Percentiles rank a stretch among this genome's conserved stretches.
Conservation (phyloP, 2,888 invertebrate species). For the Amitus sp. region DNA sequence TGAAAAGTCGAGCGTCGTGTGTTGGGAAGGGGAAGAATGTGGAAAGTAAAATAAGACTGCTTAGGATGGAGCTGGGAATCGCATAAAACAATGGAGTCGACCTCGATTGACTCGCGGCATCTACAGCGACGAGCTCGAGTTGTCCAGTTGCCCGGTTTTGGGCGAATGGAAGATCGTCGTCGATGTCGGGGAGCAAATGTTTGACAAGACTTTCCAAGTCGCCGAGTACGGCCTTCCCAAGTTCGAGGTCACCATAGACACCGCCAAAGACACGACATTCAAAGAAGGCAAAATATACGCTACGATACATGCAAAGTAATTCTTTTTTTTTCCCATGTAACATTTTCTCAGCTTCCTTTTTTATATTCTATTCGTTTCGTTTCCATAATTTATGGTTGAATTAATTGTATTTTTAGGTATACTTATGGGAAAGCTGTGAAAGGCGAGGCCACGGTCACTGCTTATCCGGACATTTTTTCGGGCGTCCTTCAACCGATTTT, state of each 20-base stretch:
- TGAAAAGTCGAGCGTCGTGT: neutral
- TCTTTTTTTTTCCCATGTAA: too few relatives aligned
- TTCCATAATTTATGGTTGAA: too few relatives aligned
- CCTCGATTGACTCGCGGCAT: slow-evolving; percentile 78
- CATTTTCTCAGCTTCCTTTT: too few relatives aligned
- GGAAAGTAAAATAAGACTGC: neutral
- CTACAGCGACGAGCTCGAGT: slow-evolving; percentile 77
- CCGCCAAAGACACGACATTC: slow-evolving; percentile 84
- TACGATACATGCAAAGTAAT: slow-evolving; percentile 84
- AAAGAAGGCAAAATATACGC: slow-evolving; percentile 81
- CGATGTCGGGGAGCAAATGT: slow-evolving; percentile 72
- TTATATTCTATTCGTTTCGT: too few relatives aligned
- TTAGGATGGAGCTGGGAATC: slow-evolving; percentile 80
- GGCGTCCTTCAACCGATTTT: slow-evolving; percentile 83
- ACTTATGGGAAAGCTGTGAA: slow-evolving; percentile 87
- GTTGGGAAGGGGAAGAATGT: neutral
- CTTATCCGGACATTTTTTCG: slow-evolving; percentile 85
- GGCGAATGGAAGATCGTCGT: slow-evolving; percentile 89
- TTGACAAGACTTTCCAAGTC: slow-evolving; percentile 80
- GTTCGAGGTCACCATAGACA: slow-evolving; percentile 87
- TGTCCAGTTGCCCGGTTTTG: slow-evolving; percentile 85
- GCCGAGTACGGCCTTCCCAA: slow-evolving; percentile 94
- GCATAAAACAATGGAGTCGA: slow-evolving; percentile 83
- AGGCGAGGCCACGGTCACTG: slow-evolving; percentile 86
- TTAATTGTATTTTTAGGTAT: slow-evolving; percentile 71